A percentile compares a stretch with the other conserved stretches of the same genome.
phyloP scores from a whole-genome alignment of 2,888 invertebrate species.

The Scaptomyza reducta region DNA sequence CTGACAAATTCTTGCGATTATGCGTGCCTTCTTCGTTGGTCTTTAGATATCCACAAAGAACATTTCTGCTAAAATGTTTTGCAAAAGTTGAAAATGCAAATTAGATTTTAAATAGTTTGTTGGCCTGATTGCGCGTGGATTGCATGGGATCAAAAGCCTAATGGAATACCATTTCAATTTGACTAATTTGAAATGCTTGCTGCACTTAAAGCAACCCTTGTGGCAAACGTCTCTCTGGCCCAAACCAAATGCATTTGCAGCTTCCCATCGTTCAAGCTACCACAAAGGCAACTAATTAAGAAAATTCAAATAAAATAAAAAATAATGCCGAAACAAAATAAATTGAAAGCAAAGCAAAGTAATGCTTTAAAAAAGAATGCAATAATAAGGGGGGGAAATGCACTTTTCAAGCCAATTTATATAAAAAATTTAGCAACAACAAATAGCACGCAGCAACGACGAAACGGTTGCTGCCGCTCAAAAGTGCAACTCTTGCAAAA shows the following conservation, averaged over 20 bases:
- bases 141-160: conserved; percentile 57
- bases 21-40: conserved; percentile 31
- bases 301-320: conserved; percentile 54
- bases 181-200: conserved; percentile 57
- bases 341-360: neutral
- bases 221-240: conserved; percentile 1
- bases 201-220: conserved; percentile 30
- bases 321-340: conserved; percentile 29
- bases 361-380: conserved; percentile 27
- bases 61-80: conserved; percentile 43
- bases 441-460: conserved; percentile 34
- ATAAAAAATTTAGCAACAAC: conserved; percentile 78
- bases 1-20: conserved; percentile 75
- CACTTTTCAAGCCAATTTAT: conserved; percentile 77
- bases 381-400: conserved; percentile 56
- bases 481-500: conserved; percentile 77
- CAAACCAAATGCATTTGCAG: neutral
- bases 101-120: conserved; percentile 76
- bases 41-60: conserved; percentile 21
- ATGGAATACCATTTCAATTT: conserved; percentile 66
- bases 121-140: conserved; percentile 57
- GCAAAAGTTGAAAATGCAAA: conserved; percentile 64
- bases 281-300: conserved; percentile 78
- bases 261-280: conserved; percentile 7
- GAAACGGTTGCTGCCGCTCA: conserved; percentile 33